Evolutionary conservation across 1,140 invertebrate genomes (phyloP).

Genomic region (Drosophila rhopaloa): DNA sequence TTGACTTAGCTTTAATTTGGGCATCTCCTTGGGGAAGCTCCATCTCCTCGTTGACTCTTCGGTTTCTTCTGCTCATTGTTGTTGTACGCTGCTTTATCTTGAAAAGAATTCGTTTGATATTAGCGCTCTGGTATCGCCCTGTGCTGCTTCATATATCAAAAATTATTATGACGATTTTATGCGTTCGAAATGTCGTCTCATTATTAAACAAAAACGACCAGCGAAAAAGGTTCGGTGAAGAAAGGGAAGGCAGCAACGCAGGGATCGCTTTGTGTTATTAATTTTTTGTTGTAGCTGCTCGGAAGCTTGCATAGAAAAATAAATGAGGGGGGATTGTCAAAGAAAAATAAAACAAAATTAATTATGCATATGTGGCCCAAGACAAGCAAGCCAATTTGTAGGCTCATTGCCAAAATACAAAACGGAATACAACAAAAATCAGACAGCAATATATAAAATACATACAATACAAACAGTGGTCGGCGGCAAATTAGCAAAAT

Average conservation of each 20-base stretch:
- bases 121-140: slow-evolving; percentile 72
- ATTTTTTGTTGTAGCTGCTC: slow-evolving; percentile 46
- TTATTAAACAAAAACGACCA: slow-evolving; percentile 83
- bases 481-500: background rate
- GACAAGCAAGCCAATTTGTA: slow-evolving; percentile 77
- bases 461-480: slow-evolving; percentile 1
- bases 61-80: slow-evolving; percentile 19
- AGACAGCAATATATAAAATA: slow-evolving; percentile 7
- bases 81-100: slow-evolving; percentile 67
- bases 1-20: background rate
- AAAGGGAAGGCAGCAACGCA: slow-evolving; percentile 19
- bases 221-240: slow-evolving; percentile 37
- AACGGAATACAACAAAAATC: slow-evolving; percentile 19
- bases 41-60: slow-evolving; percentile 20
- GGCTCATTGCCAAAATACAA: slow-evolving; percentile 70
- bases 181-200: slow-evolving; percentile 85
- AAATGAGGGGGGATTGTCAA: slow-evolving; percentile 25
- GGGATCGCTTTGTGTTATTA: slow-evolving; percentile 49
- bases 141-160: slow-evolving; percentile 84
- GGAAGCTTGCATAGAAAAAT: slow-evolving; percentile 51
- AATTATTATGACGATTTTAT: slow-evolving; percentile 85
- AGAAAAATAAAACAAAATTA: slow-evolving; percentile 61
- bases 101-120: slow-evolving; percentile 84
- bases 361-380: slow-evolving; percentile 63
- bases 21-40: slow-evolving; percentile 20